Evolutionary conservation across 2,797 vertebrate species (phyloP), one percentile per base, ranked within the genome.

Genomic region (Rhinogobio ventralis): DNA sequence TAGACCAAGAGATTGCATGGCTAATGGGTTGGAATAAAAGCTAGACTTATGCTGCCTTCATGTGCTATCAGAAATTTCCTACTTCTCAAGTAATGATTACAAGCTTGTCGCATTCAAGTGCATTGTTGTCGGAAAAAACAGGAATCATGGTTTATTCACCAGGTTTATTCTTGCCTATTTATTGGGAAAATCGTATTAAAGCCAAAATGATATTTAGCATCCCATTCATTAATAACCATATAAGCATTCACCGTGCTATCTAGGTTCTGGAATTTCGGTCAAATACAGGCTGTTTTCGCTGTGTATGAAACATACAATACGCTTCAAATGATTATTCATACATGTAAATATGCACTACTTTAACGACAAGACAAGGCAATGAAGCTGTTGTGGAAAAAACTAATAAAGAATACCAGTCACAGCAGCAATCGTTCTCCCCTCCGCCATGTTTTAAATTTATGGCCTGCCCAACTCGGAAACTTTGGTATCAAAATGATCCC

Each of bases 1-100:
- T 30, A 82, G 68, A 83, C 53, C 55, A 33, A 68, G 11, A 57
- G 4, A 62, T 46, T 0, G 76, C 67, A 73, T 79, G 76, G 20
- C n/a, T 67, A 28, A 57, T 45, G 7, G 39, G 4, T 33, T 45
- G n/a, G 17, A 60, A 62, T 78, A 42, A 81, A 81, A 55, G 23
- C n/a, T 69, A 60, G 49, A 69, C 28, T 77, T 64, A 64, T 64
- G 14, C 28, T 64, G 62, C 15, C 62, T 64, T 64, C 14, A 64
- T 2, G 2, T 64, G 62, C 28, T 64, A 17, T 64, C 28, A 30
- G 14, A 30, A 64, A 64, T 17, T 0, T 30, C 60, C 13, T 17
- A 62, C n/a, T 62, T 25, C n/a, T 62, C n/a, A 62, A 62, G 11
- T 62, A 13, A 14, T 28, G n/a, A 28, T 62, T 28, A 62, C 5